Evolutionary conservation across 1,140 invertebrate species (phyloP).

Genomic region (Neotoxoptera formosana): DNA sequence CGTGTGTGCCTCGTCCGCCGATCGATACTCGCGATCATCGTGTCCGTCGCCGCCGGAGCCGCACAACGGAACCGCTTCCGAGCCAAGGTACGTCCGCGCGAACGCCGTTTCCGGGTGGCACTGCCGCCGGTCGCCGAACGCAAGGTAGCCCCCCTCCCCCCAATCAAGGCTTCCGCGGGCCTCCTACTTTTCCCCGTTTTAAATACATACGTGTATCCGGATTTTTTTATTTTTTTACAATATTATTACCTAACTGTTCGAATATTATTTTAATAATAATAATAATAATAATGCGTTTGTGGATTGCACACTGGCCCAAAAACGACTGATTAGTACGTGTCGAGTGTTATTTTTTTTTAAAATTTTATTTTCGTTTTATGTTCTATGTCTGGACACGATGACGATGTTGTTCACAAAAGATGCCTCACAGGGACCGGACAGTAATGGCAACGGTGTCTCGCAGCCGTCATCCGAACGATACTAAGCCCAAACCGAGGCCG

Average conservation of each 20-base stretch:
- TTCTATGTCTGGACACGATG: background rate
- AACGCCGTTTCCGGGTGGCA: background rate
- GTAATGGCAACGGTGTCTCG: background rate
- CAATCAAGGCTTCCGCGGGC: background rate
- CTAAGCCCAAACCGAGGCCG: background rate
- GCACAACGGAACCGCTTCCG: too few species aligned
- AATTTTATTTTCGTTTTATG: background rate
- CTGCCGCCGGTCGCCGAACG: background rate
- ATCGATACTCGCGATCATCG: background rate
- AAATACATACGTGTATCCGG: background rate
- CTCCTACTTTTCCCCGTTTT: background rate
- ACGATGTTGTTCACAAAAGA: background rate
- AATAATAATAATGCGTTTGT: background rate
- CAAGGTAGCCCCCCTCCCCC: background rate
- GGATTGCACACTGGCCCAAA: background rate
- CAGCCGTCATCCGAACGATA: background rate
- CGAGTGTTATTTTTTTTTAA: background rate
- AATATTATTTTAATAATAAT: background rate
- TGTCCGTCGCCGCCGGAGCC: too few species aligned
- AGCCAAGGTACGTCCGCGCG: background rate
- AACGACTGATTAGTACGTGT: background rate
- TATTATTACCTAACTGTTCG: background rate
- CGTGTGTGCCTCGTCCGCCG: too few species aligned
- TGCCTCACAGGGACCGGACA: slow-evolving; percentile 17
- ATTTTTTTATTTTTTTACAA: background rate